These are phyloP conservation scores for Catamblyrhynchus diadema DNA, from an alignment of 2,797 vertebrate species.

Conservation along the genomic window DNA sequence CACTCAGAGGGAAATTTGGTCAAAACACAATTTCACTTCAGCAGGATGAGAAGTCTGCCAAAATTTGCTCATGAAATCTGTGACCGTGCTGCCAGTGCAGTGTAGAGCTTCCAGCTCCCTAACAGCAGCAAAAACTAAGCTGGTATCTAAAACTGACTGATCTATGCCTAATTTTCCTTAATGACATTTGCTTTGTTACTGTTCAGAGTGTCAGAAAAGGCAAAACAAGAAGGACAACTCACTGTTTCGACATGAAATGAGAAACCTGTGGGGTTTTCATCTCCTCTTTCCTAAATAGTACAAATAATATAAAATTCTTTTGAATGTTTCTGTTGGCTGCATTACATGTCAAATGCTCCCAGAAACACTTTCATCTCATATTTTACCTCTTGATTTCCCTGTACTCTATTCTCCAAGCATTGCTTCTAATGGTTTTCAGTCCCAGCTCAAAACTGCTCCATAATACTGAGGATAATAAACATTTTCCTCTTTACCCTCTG, in stretches of 20 bases:
- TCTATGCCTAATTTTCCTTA: not conserved
- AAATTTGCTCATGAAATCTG: not conserved
- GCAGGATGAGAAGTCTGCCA: not conserved
- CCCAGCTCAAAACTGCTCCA: not conserved
- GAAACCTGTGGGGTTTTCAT: not conserved
- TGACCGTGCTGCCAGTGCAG: not conserved
- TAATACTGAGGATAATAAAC: not conserved
- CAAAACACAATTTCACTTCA: not conserved
- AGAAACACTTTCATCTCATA: not conserved
- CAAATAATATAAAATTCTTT: not conserved
- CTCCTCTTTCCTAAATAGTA: not conserved
- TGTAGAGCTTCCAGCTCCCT: not conserved
- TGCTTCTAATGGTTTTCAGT: slow-evolving; percentile 28
- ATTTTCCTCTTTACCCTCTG: not conserved
- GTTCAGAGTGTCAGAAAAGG: not conserved
- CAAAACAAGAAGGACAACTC: not conserved
- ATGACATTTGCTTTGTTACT: not conserved
- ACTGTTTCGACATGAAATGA: not conserved
- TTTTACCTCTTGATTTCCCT: slow-evolving; percentile 39
- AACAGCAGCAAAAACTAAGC: not conserved
- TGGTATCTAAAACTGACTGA: not conserved
- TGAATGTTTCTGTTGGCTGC: slow-evolving; percentile 16
- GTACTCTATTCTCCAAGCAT: not conserved
- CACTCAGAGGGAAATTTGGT: not conserved
- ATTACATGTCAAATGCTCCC: not conserved